Percentiles rank a stretch among this genome's conserved stretches.
These are phyloP conservation scores for Leiothrix lutea DNA, from an alignment of 2,113 vertebrate genomes.

Conservation along the genomic window DNA sequence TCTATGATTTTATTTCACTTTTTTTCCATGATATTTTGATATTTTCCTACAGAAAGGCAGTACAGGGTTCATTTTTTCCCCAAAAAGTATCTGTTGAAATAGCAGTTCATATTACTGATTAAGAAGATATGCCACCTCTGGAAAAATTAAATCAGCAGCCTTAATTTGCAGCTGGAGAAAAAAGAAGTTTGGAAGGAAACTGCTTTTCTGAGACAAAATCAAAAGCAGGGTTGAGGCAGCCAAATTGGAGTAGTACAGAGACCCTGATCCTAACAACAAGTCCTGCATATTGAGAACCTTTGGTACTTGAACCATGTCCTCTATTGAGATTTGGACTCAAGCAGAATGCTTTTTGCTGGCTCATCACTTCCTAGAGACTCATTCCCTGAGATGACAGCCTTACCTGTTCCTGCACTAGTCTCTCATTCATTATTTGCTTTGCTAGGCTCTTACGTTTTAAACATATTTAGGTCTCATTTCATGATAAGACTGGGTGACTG, in stretches of 20 bases:
- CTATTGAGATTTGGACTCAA: neutral
- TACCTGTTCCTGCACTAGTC: neutral
- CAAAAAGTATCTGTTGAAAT: neutral
- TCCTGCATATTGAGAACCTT: neutral
- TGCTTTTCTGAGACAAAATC: neutral
- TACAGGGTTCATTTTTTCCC: neutral
- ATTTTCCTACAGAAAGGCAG: neutral
- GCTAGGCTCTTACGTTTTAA: neutral
- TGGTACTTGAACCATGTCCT: neutral
- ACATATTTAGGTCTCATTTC: neutral
- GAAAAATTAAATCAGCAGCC: constrained; percentile 36
- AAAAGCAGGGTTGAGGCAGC: neutral
- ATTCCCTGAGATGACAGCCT: neutral
- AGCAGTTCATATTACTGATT: neutral
- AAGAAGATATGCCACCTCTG: neutral
- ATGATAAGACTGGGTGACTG: neutral
- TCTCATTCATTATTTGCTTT: neutral
- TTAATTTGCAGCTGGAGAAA: neutral
- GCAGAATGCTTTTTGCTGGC: neutral
- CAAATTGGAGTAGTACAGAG: neutral
- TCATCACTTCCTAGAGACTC: neutral
- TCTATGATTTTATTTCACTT: neutral
- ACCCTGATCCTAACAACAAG: neutral
- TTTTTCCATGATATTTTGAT: neutral
- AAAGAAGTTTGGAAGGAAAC: neutral